Evolutionary conservation across 2,113 vertebrate species (phyloP), one percentile per base, ranked within the genome.

Genomic region (Datnioides undecimradiatus): DNA sequence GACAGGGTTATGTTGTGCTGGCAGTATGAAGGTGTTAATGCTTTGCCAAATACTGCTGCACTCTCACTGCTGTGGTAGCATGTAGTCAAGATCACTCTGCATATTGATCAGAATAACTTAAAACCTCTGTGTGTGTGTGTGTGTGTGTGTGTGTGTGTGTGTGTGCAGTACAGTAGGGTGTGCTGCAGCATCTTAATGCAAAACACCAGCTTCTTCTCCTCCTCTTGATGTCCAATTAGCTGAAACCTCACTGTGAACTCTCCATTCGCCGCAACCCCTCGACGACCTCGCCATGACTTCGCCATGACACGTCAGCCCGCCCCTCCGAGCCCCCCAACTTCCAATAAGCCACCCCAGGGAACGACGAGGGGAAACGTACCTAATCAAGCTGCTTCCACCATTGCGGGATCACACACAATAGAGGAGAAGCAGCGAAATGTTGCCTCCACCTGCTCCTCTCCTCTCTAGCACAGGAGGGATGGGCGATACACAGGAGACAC

Each of bases 1-100:
- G 82, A 82, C 60, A 85, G 79, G 62, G 29, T 45, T 31, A 38
- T 77, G 73, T 48, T 67, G 21, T 59, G 48, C 76, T 68, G 48
- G 34, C n/a, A 23, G 34, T 66, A 60, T 21, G 3, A 19, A 68
- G 57, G 76, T 38, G 62, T 79, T 52, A 67, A 77, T 40, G 25
- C 41, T 63, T 49, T 57, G 29, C 63, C 40, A 58, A 76, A 58
- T 40, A 54, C 31, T n/a, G n/a, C n/a, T n/a, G n/a, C n/a, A n/a
- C n/a, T n/a, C n/a, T n/a, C n/a, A n/a, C n/a, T n/a, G n/a, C n/a
- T n/a, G n/a, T n/a, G n/a, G n/a, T n/a, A n/a, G n/a, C n/a, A n/a
- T n/a, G n/a, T n/a, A n/a, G n/a, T n/a, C n/a, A n/a, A n/a, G n/a
- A 40, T 5, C 29, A 25, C 5, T 27, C 31, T 17, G 45, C 45